These are phyloP conservation scores for Tylochromis polylepis DNA, from an alignment of 2,113 vertebrate species.

Conservation along the genomic window DNA sequence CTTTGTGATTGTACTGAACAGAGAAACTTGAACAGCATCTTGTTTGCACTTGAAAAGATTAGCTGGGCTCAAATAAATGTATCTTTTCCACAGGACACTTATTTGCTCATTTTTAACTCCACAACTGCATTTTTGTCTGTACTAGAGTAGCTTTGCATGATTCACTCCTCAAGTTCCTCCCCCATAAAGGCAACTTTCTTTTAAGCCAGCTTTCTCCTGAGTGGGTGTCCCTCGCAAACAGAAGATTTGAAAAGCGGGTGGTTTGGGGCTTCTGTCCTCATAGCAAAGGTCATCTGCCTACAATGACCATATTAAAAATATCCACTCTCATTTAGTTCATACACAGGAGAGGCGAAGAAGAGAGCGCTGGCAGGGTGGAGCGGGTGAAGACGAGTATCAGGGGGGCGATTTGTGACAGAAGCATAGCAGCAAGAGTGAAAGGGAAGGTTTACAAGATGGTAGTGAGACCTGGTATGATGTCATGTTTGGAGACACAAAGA, in stretches of 20 bases:
- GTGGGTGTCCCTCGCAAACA: neutral
- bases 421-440: neutral
- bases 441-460: neutral
- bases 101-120: neutral
- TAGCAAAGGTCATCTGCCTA: neutral
- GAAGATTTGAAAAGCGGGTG: neutral
- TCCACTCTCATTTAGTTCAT: neutral
- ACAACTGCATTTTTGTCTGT: neutral
- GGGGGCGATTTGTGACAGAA: neutral
- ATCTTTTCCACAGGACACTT: neutral
- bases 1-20: neutral
- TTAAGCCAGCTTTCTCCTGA: neutral
- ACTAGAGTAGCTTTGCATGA: neutral
- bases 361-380: neutral
- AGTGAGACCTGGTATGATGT: neutral
- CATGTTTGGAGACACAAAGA: neutral
- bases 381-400: neutral
- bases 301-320: neutral
- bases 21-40: neutral
- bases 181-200: neutral
- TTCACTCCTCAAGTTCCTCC: neutral
- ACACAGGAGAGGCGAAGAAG: neutral
- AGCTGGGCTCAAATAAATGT: neutral
- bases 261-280: neutral
- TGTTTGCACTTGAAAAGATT: neutral